These are phyloP conservation scores for Parelbella ahira DNA, from an alignment of 2,888 invertebrate genomes.

Conservation along the genomic window DNA sequence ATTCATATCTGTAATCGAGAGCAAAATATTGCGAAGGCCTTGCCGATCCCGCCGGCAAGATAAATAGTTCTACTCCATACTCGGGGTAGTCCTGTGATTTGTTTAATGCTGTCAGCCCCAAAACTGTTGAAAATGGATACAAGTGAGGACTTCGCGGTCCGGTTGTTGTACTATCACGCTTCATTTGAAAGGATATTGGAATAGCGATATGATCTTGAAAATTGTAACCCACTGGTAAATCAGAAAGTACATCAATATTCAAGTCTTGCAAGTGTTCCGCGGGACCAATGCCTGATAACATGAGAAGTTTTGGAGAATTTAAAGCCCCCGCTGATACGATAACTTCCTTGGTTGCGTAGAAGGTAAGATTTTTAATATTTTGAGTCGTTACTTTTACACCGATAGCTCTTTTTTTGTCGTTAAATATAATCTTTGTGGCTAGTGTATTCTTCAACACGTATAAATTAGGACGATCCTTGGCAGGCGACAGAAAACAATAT, in stretches of 20 bases:
- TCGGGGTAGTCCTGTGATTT: slow-evolving; percentile 24
- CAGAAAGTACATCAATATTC: slow-evolving; percentile 34
- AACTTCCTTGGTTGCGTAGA: slow-evolving; percentile 36
- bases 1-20: slow-evolving; percentile 11
- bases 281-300: slow-evolving; percentile 45
- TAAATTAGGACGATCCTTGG: slow-evolving; percentile 30
- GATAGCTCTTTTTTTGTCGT: slow-evolving; percentile 22
- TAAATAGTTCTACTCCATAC: slow-evolving; percentile 21
- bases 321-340: slow-evolving; percentile 41
- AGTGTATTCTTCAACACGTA: slow-evolving; percentile 32
- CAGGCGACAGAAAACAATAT: slow-evolving; percentile 14
- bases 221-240: slow-evolving; percentile 42
- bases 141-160: slow-evolving; percentile 31
- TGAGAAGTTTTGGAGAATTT: slow-evolving; percentile 41
- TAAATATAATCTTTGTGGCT: slow-evolving; percentile 31
- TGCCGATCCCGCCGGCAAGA: not conserved
- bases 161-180: slow-evolving; percentile 55
- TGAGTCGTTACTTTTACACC: slow-evolving; percentile 18
- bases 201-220: slow-evolving; percentile 36
- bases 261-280: slow-evolving; percentile 33
- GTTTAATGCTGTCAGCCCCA: slow-evolving; percentile 21
- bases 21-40: not conserved
- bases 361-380: slow-evolving; percentile 24
- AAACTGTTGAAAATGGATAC: slow-evolving; percentile 26
- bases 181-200: slow-evolving; percentile 30